Evolutionary conservation across 2,888 invertebrate species (phyloP).

Genomic region (Lumbricus terrestris): DNA sequence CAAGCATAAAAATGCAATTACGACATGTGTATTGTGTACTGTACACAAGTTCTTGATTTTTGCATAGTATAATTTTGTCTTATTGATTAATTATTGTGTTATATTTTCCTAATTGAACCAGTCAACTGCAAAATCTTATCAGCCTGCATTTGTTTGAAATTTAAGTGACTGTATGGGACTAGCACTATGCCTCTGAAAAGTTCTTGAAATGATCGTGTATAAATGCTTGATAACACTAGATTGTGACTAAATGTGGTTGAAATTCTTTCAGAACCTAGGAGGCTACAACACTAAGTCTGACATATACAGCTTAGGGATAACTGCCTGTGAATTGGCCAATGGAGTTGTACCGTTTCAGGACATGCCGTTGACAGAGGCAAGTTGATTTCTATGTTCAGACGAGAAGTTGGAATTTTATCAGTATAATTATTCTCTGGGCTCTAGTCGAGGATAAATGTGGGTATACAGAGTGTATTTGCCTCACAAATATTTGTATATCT

Average conservation of each 20-base stretch:
- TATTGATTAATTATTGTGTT: background rate
- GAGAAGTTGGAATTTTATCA: background rate
- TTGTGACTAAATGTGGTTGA: background rate
- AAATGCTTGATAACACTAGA: background rate
- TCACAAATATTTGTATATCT: no score
- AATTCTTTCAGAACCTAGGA: slow-evolving; percentile 68
- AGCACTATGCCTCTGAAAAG: background rate
- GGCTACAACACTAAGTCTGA: slow-evolving; percentile 89
- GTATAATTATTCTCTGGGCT: no score
- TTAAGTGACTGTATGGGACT: background rate
- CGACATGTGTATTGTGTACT: background rate
- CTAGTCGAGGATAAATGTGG: no score
- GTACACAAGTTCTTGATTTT: background rate
- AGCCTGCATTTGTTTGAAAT: background rate
- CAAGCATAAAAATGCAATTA: background rate
- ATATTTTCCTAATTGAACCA: background rate
- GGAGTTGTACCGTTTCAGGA: slow-evolving; percentile 84
- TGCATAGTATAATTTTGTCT: background rate
- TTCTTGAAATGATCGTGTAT: background rate
- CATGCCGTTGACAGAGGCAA: slow-evolving; percentile 71
- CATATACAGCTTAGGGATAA: slow-evolving; percentile 85
- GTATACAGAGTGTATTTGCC: no score
- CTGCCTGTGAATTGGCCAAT: slow-evolving; percentile 83
- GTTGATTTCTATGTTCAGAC: background rate
- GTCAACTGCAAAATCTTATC: background rate